phyloP scores from a whole-genome alignment of 2,113 vertebrate species.

The Ammospiza nelsoni region DNA sequence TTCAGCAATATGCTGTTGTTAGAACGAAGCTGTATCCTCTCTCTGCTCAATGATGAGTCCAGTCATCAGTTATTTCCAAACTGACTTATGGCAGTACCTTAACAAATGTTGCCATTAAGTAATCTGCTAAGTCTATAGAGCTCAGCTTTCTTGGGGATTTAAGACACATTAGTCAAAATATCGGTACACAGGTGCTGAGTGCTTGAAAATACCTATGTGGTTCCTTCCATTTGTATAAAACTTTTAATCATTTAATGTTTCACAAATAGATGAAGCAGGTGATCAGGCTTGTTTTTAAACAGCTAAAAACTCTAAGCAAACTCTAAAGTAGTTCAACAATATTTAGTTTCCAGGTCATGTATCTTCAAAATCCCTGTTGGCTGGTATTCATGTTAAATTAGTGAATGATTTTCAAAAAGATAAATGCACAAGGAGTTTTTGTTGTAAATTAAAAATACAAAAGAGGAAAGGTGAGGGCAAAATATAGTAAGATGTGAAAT shows the following conservation, averaged over 20 bases:
- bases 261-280: neutral
- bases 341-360: neutral
- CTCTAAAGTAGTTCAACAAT: neutral
- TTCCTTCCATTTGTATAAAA: slow-evolving; percentile 17
- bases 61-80: neutral
- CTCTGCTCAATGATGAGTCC: neutral
- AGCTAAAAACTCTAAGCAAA: neutral
- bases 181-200: slow-evolving; percentile 9
- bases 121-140: slow-evolving; percentile 21
- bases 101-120: slow-evolving; percentile 28
- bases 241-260: slow-evolving; percentile 20
- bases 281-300: neutral
- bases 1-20: neutral
- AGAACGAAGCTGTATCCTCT: neutral
- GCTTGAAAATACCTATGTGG: neutral
- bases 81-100: slow-evolving; percentile 12
- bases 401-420: neutral
- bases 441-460: neutral
- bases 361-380: neutral
- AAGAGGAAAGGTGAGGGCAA: neutral
- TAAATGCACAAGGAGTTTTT: neutral
- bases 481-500: neutral
- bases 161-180: neutral
- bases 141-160: slow-evolving; percentile 21
- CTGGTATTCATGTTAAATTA: neutral